These are phyloP conservation scores for Eleginops maclovinus DNA, from an alignment of 2,113 vertebrate genomes.

Conservation along the genomic window DNA sequence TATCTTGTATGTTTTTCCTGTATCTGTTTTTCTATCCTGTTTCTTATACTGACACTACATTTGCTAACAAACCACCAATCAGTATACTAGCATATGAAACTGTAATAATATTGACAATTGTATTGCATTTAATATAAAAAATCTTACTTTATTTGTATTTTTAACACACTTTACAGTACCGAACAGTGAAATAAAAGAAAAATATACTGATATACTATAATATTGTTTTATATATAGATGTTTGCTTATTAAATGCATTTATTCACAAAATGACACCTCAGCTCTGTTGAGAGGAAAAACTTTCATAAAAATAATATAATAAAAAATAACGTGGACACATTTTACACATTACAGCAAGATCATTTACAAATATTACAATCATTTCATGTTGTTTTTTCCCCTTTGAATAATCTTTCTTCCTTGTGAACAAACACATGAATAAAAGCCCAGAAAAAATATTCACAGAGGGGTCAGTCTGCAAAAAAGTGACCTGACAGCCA, in stretches of 20 bases:
- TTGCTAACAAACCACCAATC: neutral
- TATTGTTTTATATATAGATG: slow-evolving; percentile 85
- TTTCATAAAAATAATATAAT: slow-evolving; percentile 90
- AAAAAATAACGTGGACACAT: slow-evolving; percentile 89
- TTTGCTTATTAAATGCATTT: slow-evolving; percentile 89
- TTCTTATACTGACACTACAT: neutral
- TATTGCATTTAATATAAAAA: slow-evolving; percentile 81
- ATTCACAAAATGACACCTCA: slow-evolving; percentile 89
- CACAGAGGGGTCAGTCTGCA: slow-evolving; percentile 78
- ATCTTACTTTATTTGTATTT: slow-evolving; percentile 88
- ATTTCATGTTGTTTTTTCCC: slow-evolving; percentile 80
- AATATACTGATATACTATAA: slow-evolving; percentile 87
- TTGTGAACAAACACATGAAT: slow-evolving; percentile 84
- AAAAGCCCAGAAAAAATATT: slow-evolving; percentile 84
- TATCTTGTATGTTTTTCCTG: no score
- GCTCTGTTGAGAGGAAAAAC: slow-evolving; percentile 85
- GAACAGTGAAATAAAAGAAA: slow-evolving; percentile 89
- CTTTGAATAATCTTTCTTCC: slow-evolving; percentile 78
- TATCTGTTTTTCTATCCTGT: no score
- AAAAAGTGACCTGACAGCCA: slow-evolving; percentile 70
- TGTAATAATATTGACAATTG: slow-evolving; percentile 5
- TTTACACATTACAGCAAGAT: slow-evolving; percentile 88
- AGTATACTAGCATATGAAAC: neutral
- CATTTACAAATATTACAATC: slow-evolving; percentile 90
- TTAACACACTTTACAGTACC: slow-evolving; percentile 90